These are phyloP conservation scores for Myotis yumanensis DNA, from an alignment of 2,113 vertebrate species.

Conservation along the genomic window DNA sequence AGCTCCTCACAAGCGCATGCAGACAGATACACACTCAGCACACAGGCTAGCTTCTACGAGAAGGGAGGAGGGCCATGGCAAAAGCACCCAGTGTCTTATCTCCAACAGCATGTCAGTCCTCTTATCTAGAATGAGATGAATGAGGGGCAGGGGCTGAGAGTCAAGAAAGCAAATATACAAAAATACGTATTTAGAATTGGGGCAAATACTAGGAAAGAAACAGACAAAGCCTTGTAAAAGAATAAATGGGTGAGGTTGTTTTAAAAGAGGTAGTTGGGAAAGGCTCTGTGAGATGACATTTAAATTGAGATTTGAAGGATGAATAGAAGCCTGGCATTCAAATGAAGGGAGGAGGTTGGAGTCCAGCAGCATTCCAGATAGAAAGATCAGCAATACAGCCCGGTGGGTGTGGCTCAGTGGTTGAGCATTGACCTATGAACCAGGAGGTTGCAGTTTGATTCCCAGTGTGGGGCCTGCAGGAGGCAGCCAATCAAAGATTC, in stretches of 20 bases:
- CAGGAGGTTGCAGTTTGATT: no score
- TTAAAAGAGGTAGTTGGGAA: not conserved
- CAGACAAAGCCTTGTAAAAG: not conserved
- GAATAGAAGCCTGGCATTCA: constrained; percentile 8
- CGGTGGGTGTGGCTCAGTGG: no score
- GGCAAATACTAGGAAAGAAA: not conserved
- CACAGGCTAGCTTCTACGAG: not conserved
- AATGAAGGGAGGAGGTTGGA: not conserved
- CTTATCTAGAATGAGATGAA: not conserved
- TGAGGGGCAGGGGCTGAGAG: not conserved
- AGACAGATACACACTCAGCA: not conserved
- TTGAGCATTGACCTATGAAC: no score
- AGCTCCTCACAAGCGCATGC: not conserved
- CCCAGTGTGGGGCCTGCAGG: no score
- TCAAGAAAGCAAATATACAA: not conserved
- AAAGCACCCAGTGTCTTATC: not conserved
- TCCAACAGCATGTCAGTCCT: not conserved
- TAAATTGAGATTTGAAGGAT: not conserved
- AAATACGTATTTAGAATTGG: not conserved
- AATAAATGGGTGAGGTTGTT: not conserved
- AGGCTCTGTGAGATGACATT: not conserved
- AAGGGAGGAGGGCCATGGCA: not conserved
- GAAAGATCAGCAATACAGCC: not conserved
- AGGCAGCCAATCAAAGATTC: no score
- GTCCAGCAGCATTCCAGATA: not conserved